Evolutionary conservation across 2,888 invertebrate species (phyloP).

Genomic region (Corbicula japonica): DNA sequence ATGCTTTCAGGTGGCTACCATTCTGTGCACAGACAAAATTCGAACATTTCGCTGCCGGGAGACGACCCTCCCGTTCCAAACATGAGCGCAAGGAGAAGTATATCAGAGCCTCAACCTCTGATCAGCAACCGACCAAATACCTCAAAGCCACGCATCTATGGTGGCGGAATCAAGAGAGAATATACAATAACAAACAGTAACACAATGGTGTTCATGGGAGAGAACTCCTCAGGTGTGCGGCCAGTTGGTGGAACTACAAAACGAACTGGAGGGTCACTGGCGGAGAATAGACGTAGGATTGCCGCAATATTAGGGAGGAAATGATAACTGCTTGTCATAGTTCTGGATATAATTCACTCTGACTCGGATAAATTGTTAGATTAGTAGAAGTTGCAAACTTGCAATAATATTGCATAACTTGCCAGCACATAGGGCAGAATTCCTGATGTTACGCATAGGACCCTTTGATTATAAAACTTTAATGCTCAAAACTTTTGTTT

Average conservation of each 20-base stretch:
- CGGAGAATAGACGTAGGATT: slow-evolving; percentile 77
- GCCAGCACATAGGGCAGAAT: no score
- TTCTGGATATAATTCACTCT: background rate
- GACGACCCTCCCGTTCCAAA: slow-evolving; percentile 32
- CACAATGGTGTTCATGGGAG: slow-evolving; percentile 63
- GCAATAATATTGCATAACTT: background rate
- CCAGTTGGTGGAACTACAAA: slow-evolving; percentile 37
- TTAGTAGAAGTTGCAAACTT: background rate
- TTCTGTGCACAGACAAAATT: slow-evolving; percentile 40
- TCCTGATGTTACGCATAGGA: no score
- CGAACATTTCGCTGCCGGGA: slow-evolving; percentile 43
- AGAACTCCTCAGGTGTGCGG: slow-evolving; percentile 26
- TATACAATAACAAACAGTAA: slow-evolving; percentile 62
- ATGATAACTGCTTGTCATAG: slow-evolving; percentile 31
- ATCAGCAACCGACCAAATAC: slow-evolving; percentile 46
- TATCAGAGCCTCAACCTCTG: slow-evolving; percentile 53
- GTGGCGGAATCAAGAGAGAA: slow-evolving; percentile 52
- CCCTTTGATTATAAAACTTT: no score
- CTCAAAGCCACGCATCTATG: slow-evolving; percentile 42
- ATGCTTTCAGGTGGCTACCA: slow-evolving; percentile 67
- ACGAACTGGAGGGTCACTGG: slow-evolving; percentile 53
- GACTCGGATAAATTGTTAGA: background rate
- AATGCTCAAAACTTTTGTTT: no score
- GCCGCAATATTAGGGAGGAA: slow-evolving; percentile 77
- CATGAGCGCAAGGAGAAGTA: slow-evolving; percentile 33